Evolutionary conservation across 1,140 invertebrate species (phyloP).

Genomic region (Ctenoplectra terminalis): DNA sequence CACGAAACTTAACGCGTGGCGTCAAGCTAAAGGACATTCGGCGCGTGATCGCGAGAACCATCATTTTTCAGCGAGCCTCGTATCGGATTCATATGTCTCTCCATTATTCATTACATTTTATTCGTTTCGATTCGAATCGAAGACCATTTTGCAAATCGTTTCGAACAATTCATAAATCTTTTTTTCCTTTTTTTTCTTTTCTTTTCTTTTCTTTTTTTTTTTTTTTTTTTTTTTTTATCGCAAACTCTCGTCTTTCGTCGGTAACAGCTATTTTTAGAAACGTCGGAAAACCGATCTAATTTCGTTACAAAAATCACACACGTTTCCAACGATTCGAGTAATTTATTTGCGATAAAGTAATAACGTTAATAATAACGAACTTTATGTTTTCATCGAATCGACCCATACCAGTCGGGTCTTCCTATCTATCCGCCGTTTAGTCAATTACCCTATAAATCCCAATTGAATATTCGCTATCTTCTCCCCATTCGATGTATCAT

Average conservation of each 20-base stretch:
- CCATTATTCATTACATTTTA: not conserved
- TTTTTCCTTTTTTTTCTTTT: no score
- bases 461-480: slow-evolving; percentile 4
- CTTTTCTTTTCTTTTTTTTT: no score
- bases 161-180: no score
- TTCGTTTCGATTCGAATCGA: not conserved
- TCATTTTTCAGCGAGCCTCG: slow-evolving; percentile 1
- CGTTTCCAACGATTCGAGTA: not conserved
- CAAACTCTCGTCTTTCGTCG: no score
- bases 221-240: no score
- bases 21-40: slow-evolving; percentile 35
- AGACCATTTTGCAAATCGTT: no score
- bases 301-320: not conserved
- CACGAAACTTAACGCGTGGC: slow-evolving; percentile 54
- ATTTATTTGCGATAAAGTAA: not conserved
- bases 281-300: not conserved
- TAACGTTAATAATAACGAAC: slow-evolving; percentile 7
- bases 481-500: not conserved
- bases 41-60: slow-evolving; percentile 53
- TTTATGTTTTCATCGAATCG: slow-evolving; percentile 49
- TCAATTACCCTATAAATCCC: slow-evolving; percentile 34
- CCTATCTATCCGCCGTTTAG: slow-evolving; percentile 7
- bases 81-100: no score
- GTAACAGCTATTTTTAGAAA: no score
- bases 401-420: slow-evolving; percentile 39